Evolutionary conservation across 2,888 invertebrate genomes (phyloP), one percentile per base, ranked within the genome.

Genomic region (Latrodectus hesperus): DNA sequence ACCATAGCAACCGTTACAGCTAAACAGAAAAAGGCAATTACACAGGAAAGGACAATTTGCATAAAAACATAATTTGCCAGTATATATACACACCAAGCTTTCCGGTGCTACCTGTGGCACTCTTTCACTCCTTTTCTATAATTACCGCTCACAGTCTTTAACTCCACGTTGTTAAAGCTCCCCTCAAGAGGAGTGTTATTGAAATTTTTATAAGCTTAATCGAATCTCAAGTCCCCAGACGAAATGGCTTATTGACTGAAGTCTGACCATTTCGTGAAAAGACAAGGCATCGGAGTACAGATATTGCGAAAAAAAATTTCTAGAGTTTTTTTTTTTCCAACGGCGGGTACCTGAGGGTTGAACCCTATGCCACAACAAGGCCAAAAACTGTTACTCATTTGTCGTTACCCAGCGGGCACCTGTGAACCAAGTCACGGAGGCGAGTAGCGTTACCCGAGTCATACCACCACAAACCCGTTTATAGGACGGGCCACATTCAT

Each of bases 11-110:
- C 83, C 49, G 53, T n/a, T 51, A 14, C 49, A 72, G 72, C 82
- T 75, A 75, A 83, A 83, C 75, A 75, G 60, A 76, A 76, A 79
- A 83, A 83, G 65, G 83, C 83, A 83, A 83, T 83, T 83, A 83
- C 83, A 51, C 49, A 70, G 68, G 9, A 38, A 67, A 70, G 52
- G 51, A 60, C 70, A 75, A 83, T 83, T 83, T 83, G 83, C 83
- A 83, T 83, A 83, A 71, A 76, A 83, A 75, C 38, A 64, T 76
- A 76, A 82, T 82, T 82, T 74, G 73, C 82, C 68, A 49, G 14
- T 38, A 38, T 38, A 38, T 38, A 38, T 38, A 22, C 51, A 17
- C 52, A n/a, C 51, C 82, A 75, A 55, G 72, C 38, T 76, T 76
- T 52, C n/a, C 60, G 49, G 38, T 75, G 49, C 83, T 76, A 83